Evolutionary conservation across 2,888 invertebrate genomes (phyloP).

Genomic region (Hoplodrina blanda): DNA sequence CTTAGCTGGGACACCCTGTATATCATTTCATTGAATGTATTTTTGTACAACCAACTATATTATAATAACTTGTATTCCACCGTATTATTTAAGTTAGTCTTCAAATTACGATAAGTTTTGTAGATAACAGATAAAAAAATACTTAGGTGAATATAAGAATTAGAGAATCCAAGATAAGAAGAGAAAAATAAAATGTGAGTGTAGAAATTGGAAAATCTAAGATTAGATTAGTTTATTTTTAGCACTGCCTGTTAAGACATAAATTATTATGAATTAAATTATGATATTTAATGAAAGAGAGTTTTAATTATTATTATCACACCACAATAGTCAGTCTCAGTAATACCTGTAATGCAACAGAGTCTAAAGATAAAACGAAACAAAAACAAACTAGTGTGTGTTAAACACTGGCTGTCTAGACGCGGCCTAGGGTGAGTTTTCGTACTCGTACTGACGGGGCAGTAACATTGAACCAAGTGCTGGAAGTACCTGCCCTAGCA

Average conservation of each 20-base stretch:
- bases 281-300: conserved; percentile 11
- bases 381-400: too few species aligned
- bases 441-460: too few species aligned
- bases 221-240: conserved; percentile 10
- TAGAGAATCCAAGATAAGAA: neutral
- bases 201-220: conserved; percentile 12
- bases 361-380: too few species aligned
- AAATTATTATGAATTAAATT: conserved; percentile 42
- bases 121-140: conserved; percentile 1
- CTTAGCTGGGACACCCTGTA: too few species aligned
- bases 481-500: too few species aligned
- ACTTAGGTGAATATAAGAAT: neutral
- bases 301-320: conserved; percentile 20
- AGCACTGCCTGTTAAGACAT: conserved; percentile 22
- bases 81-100: conserved; percentile 26
- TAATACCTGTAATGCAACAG: too few species aligned
- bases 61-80: conserved; percentile 37
- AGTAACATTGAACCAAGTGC: too few species aligned
- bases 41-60: conserved; percentile 24
- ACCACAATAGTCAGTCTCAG: too few species aligned
- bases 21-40: conserved; percentile 9
- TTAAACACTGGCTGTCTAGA: too few species aligned
- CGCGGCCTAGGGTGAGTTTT: too few species aligned
- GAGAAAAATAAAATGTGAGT: too few species aligned
- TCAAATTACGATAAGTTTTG: conserved; percentile 10